Conservation (phyloP, 1,140 invertebrate species). For the Brachionus rotundiformis region DNA sequence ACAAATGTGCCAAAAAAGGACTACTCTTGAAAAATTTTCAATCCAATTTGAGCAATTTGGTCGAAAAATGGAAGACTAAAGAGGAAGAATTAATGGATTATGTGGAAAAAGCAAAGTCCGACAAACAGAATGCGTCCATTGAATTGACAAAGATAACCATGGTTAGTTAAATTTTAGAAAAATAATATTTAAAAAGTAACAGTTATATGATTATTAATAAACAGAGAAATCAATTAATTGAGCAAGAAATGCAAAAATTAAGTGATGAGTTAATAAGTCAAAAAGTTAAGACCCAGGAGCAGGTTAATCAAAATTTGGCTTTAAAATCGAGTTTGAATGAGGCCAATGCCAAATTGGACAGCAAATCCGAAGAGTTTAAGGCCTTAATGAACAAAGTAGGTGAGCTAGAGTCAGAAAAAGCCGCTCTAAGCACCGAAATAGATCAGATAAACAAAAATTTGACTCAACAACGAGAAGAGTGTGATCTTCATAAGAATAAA, state of each 20-base stretch:
- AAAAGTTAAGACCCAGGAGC: slow-evolving; percentile 44
- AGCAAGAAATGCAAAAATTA: slow-evolving; percentile 24
- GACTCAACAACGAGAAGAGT: not conserved
- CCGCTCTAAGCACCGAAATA: not conserved
- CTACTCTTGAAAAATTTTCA: slow-evolving; percentile 19
- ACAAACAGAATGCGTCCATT: not conserved
- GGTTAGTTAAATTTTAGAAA: not conserved
- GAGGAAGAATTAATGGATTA: not conserved
- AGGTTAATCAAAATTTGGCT: not conserved
- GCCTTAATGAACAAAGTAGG: not conserved
- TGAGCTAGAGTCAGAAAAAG: not conserved
- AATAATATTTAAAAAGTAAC: too few relatives aligned
- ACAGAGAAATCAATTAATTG: slow-evolving; percentile 33
- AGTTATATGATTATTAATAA: not conserved
- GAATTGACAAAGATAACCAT: not conserved
- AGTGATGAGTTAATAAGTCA: slow-evolving; percentile 26
- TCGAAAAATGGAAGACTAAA: slow-evolving; percentile 35
- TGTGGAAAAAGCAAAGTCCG: slow-evolving; percentile 8
- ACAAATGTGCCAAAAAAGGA: not conserved
- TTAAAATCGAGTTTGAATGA: slow-evolving; percentile 4
- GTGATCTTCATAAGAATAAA: not conserved
- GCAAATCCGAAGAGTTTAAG: not conserved
- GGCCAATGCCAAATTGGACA: not conserved
- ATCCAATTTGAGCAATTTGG: not conserved
- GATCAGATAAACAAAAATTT: not conserved